These are phyloP conservation scores for Pluvialis apricaria DNA, from an alignment of 2,113 vertebrate species.

Conservation along the genomic window DNA sequence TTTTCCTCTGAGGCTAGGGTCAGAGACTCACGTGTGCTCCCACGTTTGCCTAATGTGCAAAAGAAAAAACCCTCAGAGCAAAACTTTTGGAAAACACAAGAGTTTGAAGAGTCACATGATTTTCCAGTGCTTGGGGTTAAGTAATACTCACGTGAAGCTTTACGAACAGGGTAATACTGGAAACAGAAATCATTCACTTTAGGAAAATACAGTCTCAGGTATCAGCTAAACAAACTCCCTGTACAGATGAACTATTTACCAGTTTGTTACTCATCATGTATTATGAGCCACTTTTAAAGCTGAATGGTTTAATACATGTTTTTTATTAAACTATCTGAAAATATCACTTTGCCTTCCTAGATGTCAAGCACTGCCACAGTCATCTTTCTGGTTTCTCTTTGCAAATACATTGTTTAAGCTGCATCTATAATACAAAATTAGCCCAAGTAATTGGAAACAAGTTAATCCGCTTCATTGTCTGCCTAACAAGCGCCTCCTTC, in stretches of 20 bases:
- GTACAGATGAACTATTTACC: neutral
- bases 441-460: neutral
- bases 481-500: neutral
- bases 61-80: neutral
- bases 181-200: neutral
- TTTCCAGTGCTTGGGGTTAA: neutral
- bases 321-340: neutral
- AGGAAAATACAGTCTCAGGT: neutral
- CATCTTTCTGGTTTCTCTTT: neutral
- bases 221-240: neutral
- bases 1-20: neutral
- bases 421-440: neutral
- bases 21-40: neutral
- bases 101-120: neutral
- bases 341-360: neutral
- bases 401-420: neutral
- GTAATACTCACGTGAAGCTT: neutral
- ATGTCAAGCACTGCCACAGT: neutral
- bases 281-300: neutral
- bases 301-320: neutral
- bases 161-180: neutral
- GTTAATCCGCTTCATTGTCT: neutral
- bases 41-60: neutral
- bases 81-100: neutral
- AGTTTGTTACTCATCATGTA: neutral